Evolutionary conservation across 2,113 vertebrate genomes (phyloP).

Genomic region (Calidris pugnax): DNA sequence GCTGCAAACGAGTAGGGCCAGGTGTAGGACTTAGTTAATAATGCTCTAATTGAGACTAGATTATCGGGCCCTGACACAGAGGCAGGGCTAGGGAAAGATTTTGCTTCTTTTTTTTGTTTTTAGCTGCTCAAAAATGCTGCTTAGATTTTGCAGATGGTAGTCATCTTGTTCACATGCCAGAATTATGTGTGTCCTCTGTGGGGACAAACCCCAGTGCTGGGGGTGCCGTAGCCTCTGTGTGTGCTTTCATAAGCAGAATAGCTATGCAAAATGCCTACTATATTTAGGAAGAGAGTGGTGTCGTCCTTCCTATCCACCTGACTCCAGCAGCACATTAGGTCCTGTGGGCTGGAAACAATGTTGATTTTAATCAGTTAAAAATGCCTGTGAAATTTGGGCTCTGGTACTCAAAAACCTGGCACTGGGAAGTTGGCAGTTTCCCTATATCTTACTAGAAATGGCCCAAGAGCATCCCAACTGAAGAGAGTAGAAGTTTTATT

Average conservation of each 20-base stretch:
- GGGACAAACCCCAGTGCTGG: background rate
- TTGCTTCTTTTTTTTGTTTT: background rate
- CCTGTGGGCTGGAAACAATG: background rate
- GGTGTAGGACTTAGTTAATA: slow-evolving; percentile 29
- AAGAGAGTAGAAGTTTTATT: background rate
- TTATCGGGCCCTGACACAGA: background rate
- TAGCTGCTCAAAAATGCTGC: background rate
- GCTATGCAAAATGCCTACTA: background rate
- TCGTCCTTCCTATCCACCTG: background rate
- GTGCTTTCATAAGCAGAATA: background rate
- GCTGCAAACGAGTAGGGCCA: slow-evolving; percentile 20
- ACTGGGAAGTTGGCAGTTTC: background rate
- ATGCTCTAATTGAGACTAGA: slow-evolving; percentile 3
- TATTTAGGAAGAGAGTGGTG: background rate
- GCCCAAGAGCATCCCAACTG: background rate
- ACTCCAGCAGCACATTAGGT: background rate
- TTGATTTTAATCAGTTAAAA: background rate
- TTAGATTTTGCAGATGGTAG: background rate
- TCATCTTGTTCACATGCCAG: background rate
- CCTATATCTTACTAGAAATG: background rate
- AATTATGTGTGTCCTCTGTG: background rate
- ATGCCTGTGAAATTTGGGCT: background rate
- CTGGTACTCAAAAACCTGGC: background rate
- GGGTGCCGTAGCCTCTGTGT: accelerated
- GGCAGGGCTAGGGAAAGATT: background rate